Base-by-base conservation (phyloP, 2,113 vertebrate species). In the Tichodroma muraria region DNA sequence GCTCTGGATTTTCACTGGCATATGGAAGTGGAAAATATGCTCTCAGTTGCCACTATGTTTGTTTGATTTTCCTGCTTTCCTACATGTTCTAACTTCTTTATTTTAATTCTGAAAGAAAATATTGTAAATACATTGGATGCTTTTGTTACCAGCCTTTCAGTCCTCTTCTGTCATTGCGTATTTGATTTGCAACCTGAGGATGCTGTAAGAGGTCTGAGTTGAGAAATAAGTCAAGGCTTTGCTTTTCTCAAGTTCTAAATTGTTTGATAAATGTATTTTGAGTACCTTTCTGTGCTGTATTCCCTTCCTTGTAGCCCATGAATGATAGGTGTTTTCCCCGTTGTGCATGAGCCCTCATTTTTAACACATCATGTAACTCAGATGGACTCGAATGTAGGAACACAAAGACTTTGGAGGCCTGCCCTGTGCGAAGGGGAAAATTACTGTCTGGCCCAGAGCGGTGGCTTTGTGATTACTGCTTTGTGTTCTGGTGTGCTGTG, bases 381-480 rank as follows among this genome's bases (percentile, higher is more conserved):
- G 77, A 79, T 69, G 59, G 86, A 79, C 83, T 90, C 2, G 2
- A 84, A 64, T 53, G 40, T 75, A 80, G 64, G 60, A 83, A 56
- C 64, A 53, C 52, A 65, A 90, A 92, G 83, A 72, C 77, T 94
- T 92, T 93, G 94, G 87, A 95, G 76, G 78, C 60, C 90, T 88
- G 91, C 78, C 70, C 91, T 92, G 47, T 15, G 31, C 0, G 1
- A 91, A 88, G 66, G 93, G 94, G 95, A 91, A 83, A 96, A 94
- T 94, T 94, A 94, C 79, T 93, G 64, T 95, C 90, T 93, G 84
- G 83, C 57, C 90, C 76, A 84, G 56, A 77, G 95, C 17, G 0
- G 77, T 94, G 90, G 88, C 85, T 95, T 94, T 96, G 95, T 95
- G 89, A 93, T 85, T 65, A 83, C 65, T 93, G 33, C 77, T 78